These are phyloP conservation scores for Cerceris ruficornis DNA, from an alignment of 2,888 invertebrate species.

Conservation along the genomic window DNA sequence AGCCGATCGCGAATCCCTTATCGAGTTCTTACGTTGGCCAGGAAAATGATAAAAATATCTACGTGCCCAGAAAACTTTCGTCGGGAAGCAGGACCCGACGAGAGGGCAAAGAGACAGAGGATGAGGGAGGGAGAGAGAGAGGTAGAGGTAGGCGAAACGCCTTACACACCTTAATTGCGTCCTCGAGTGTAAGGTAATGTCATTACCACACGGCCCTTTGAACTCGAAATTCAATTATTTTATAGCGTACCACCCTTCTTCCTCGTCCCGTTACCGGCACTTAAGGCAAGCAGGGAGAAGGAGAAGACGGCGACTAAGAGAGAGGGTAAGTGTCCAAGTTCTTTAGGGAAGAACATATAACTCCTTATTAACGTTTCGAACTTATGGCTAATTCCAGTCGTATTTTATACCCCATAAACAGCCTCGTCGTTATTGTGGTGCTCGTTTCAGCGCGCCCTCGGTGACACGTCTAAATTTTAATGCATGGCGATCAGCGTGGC, in stretches of 20 bases:
- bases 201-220: constrained; percentile 74
- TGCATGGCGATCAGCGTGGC: background rate
- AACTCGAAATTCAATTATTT: constrained; percentile 77
- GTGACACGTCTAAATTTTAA: constrained; percentile 8
- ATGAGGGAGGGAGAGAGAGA: background rate
- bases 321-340: constrained; percentile 55
- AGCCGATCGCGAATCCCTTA: constrained; percentile 47
- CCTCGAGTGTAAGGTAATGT: constrained; percentile 72
- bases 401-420: constrained; percentile 32
- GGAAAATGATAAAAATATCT: constrained; percentile 55
- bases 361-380: constrained; percentile 55
- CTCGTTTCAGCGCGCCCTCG: constrained; percentile 14
- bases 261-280: constrained; percentile 55
- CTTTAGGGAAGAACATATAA: constrained; percentile 45
- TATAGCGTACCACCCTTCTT: constrained; percentile 65
- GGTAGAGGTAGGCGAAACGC: constrained; percentile 28
- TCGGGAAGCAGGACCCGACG: constrained; percentile 24
- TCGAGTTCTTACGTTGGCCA: constrained; percentile 33
- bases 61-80: constrained; percentile 58
- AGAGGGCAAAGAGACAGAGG: background rate
- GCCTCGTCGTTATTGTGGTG: constrained; percentile 9
- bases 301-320: constrained; percentile 8
- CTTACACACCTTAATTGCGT: constrained; percentile 68
- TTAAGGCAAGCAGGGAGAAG: constrained; percentile 52
- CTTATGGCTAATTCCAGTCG: constrained; percentile 31